Evolutionary conservation across 2,888 invertebrate genomes (phyloP).

Genomic region (Palloptera scutellata): DNA sequence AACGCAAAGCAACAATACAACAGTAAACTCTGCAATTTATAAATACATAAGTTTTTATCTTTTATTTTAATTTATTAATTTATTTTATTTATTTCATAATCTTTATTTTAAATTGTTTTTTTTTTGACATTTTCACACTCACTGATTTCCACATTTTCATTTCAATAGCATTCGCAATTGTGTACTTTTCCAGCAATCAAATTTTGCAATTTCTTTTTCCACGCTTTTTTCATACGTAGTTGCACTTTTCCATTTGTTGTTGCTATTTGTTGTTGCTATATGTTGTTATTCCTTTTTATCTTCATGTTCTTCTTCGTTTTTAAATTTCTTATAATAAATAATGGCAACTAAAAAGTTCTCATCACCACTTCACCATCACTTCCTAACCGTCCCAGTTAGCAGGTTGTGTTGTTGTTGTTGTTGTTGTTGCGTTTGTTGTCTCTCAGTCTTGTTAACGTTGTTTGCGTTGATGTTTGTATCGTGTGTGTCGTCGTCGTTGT

Average conservation of each 20-base stretch:
- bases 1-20: constrained; percentile 33
- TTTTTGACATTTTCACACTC: constrained; percentile 28
- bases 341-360: no score
- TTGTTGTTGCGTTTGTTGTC: not conserved
- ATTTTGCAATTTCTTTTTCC: constrained; percentile 6
- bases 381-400: no score
- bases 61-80: no score
- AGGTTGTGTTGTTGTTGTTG: not conserved
- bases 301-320: not conserved
- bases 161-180: not conserved
- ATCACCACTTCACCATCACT: not conserved
- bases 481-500: constrained; percentile 6
- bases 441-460: not conserved
- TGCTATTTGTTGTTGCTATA: constrained; percentile 9
- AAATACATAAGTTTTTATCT: not conserved
- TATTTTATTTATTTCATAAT: constrained; percentile 9
- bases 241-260: constrained; percentile 24
- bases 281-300: not conserved
- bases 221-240: constrained; percentile 8
- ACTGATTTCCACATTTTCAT: constrained; percentile 38
- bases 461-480: not conserved
- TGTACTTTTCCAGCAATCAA: not conserved
- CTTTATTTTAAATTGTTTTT: constrained; percentile 15
- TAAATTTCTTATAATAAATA: no score
- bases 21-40: constrained; percentile 14